Conservation (phyloP, 2,888 invertebrate genomes). For the Lasioglossum villosulum region DNA sequence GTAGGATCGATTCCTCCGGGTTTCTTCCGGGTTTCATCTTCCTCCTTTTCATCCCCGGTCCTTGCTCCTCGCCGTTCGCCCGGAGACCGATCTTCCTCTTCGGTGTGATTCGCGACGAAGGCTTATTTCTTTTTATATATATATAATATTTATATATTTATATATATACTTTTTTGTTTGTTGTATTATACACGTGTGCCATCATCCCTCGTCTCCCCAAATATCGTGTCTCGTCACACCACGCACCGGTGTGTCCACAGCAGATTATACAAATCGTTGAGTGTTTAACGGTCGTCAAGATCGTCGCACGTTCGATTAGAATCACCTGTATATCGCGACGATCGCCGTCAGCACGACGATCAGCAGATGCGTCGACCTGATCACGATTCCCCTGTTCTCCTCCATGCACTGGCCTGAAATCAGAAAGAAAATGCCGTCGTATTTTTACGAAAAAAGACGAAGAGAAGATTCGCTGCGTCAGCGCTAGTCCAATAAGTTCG, state of each 20-base stretch:
- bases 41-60: neutral
- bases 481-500: neutral
- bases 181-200: conserved; percentile 53
- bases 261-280: conserved; percentile 44
- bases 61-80: conserved; percentile 16
- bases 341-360: conserved; percentile 75
- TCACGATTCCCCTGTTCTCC: conserved; percentile 81
- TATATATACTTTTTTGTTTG: conserved; percentile 24
- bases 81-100: conserved; percentile 50
- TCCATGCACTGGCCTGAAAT: conserved; percentile 89
- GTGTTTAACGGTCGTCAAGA: conserved; percentile 56
- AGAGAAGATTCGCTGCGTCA: neutral
- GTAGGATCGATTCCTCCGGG: conserved; percentile 49
- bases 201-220: conserved; percentile 31
- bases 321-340: conserved; percentile 82
- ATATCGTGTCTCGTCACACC: conserved; percentile 24
- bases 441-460: neutral
- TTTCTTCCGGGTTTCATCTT: conserved; percentile 4
- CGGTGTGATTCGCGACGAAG: conserved; percentile 52
- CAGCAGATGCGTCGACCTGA: conserved; percentile 77
- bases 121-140: conserved; percentile 46
- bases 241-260: conserved; percentile 52
- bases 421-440: conserved; percentile 83
- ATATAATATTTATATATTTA: conserved; percentile 28
- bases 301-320: conserved; percentile 74